Conservation (phyloP, 2,797 vertebrate genomes). For the Leptatherina wallacei region DNA sequence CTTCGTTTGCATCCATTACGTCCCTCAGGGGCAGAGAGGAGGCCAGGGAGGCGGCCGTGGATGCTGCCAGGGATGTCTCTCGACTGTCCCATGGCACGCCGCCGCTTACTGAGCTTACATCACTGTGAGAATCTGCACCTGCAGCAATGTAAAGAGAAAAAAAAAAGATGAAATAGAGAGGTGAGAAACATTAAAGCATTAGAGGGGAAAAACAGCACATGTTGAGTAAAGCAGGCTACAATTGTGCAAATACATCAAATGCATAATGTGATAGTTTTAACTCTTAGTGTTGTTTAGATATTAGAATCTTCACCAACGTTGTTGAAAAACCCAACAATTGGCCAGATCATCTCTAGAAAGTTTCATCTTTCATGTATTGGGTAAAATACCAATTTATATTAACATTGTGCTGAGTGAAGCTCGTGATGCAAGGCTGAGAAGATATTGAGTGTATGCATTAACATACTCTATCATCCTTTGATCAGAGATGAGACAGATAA, state of each 20-base stretch:
- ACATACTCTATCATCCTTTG: constrained; percentile 14
- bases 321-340: neutral
- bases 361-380: neutral
- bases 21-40: constrained; percentile 78
- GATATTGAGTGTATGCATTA: neutral
- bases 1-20: constrained; percentile 80
- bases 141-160: constrained; percentile 25
- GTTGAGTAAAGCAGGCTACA: neutral
- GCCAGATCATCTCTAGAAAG: neutral
- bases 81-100: constrained; percentile 88
- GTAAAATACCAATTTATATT: constrained; percentile 4
- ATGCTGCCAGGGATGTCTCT: constrained; percentile 86
- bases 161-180: neutral
- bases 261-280: neutral
- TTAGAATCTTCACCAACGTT: neutral
- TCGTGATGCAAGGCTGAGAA: constrained; percentile 26
- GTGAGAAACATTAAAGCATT: constrained; percentile 11
- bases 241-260: constrained; percentile 2
- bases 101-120: constrained; percentile 87
- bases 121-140: constrained; percentile 87
- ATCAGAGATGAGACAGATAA: constrained; percentile 26
- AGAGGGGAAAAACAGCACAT: constrained; percentile 1
- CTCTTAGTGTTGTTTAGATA: neutral
- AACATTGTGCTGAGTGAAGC: constrained; percentile 4
- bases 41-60: constrained; percentile 79